A percentile compares a stretch with the other conserved stretches of the same genome.
These are phyloP conservation scores for Oreochromis grahami DNA, from an alignment of 2,797 vertebrate species.

Conservation along the genomic window DNA sequence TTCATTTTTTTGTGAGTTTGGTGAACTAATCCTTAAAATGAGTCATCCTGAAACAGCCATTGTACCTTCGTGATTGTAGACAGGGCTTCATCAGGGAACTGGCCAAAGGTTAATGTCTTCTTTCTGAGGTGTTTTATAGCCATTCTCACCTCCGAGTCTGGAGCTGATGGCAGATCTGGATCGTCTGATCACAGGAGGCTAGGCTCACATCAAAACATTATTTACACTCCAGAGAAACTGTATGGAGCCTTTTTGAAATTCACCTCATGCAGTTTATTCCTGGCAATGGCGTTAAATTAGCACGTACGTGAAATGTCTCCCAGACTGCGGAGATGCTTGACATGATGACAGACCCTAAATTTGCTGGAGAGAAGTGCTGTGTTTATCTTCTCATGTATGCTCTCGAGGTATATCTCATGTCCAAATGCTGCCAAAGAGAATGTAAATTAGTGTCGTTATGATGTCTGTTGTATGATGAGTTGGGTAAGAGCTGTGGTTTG, in stretches of 20 bases:
- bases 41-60: neutral
- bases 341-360: neutral
- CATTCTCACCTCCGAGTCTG: neutral
- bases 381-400: neutral
- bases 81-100: neutral
- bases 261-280: neutral
- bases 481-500: neutral
- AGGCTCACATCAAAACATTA: neutral
- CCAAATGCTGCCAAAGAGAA: neutral
- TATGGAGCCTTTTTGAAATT: constrained; percentile 9
- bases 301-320: neutral
- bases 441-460: neutral
- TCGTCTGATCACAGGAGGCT: neutral
- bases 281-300: neutral
- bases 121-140: neutral
- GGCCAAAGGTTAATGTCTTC: neutral
- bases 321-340: neutral
- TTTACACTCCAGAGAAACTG: constrained; percentile 13
- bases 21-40: neutral
- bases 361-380: rapidly evolving
- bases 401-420: neutral
- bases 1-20: neutral
- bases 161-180: neutral
- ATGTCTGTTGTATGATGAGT: neutral
- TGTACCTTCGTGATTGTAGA: neutral